Evolutionary conservation across 2,797 vertebrate species (phyloP), one percentile per base, ranked within the genome.

Genomic region (Cirrhinus molitorella): DNA sequence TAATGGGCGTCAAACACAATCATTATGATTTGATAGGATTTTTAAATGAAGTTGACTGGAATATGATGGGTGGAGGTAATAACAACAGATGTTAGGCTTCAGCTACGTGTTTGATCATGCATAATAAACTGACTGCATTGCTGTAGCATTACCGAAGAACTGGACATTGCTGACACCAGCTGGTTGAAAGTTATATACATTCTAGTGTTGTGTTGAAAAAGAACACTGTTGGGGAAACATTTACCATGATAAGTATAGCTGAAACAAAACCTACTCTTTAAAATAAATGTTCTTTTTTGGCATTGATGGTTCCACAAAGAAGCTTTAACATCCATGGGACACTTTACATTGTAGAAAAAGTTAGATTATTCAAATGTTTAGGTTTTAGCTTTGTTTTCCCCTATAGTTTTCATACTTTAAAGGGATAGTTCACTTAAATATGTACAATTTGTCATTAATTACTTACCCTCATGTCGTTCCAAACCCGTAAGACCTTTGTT

Each of bases 71-170:
- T 67, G 61, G 61, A 87, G 91, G 83, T 87, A 77, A 87, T 80
- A 88, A 86, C 88, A 90, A 80, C 90, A 93, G 90, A 91, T 93
- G 89, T 92, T 92, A 90, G 91, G 85, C 84, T 89, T 89, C 88
- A 73, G 75, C 40, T 73, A 40, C 55, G 19, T 2, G 43, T 70
- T 68, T 83, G 8, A 57, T 76, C 66, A 79, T 51, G 53, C 63
- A 49, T 63, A 51, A 75, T n/a, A 61, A 61, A 21, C 11, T n/a
- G 71, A 57, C 37, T 43, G 14, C 1, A 0, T 31, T 47, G 63
- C 23, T 14, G 19, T 45, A 23, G 17, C 9, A 4, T 34, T 47
- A 47, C 25, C 23, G 45, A 55, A 75, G 31, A 57, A 68, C 34
- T 83, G 72, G 72, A 68, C 81, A 57, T 23, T 57, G 51, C 61